Evolutionary conservation across 2,113 vertebrate species (phyloP), one percentile per base, ranked within the genome.

Genomic region (Manacus vitellinus): DNA sequence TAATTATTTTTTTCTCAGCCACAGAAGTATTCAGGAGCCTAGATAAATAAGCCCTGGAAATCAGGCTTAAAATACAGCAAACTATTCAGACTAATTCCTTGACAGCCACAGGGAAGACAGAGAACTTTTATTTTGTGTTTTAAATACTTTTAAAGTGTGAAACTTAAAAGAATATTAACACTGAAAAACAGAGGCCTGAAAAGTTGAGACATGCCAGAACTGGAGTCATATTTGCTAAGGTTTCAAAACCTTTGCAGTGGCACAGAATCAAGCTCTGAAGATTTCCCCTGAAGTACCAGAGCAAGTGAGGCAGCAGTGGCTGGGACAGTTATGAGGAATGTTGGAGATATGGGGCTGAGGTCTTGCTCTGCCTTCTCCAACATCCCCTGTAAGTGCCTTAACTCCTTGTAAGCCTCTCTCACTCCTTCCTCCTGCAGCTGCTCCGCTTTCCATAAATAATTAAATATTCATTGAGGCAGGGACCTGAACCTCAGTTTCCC

Each of bases 401-500:
- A 4, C 52, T 55, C 41, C 33, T 27, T 51, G 25, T 25, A 51
- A 27, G 55, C 66, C 28, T 54, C 51, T 88, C 54, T 90, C 67
- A 17, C 25, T 79, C n/a, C 41, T 83, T 71, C 46, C 37, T 73
- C 15, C 59, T 77, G 85, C 75, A 73, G 62, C 62, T 83, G 46
- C 49, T 95, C 59, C 8, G 6, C 63, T 96, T 94, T 71, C 79
- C 85, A 92, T 91, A 86, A 95, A 92, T 86, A 62, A 86, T 96
- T 33, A 73, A 97, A 70, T 74, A 83, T 94, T 92, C 59, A 86
- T 63, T 24, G 91, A 86, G 43, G 67, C 67, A 93, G n/a, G 82
- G 91, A 59, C 67, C 55, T 86, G 86, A 86, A 92, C 91, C 92
- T 96, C 92, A 93, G 92, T 95, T 94, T 96, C 75, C 95, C 91